Conservation (phyloP, 2,113 vertebrate species). For the Poecilia latipinna region DNA sequence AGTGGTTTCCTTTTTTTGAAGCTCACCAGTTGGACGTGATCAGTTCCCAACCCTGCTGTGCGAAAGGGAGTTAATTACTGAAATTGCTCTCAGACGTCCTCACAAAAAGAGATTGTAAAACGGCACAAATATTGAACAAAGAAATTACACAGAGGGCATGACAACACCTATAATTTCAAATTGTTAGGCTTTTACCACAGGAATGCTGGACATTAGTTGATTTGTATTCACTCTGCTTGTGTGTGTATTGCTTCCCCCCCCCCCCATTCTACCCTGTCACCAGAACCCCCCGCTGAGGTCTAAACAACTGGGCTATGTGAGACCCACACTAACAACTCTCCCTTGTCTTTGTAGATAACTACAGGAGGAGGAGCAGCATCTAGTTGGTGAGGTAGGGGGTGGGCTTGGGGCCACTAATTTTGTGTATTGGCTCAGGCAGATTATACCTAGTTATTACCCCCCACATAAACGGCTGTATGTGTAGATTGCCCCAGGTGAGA, state of each 20-base stretch:
- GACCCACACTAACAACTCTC: conserved; percentile 73
- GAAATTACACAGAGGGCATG: neutral
- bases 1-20: conserved; percentile 54
- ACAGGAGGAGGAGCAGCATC: conserved; percentile 64
- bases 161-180: neutral
- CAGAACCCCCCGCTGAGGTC: conserved; percentile 58
- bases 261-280: conserved; percentile 6
- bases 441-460: conserved; percentile 51
- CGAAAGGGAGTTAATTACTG: conserved; percentile 43
- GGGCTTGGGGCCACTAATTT: conserved; percentile 40
- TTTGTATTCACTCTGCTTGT: conserved; percentile 33
- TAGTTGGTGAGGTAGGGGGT: conserved; percentile 52
- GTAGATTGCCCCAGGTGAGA: conserved; percentile 66
- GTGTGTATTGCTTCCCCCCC: conserved; percentile 11
- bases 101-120: conserved; percentile 1
- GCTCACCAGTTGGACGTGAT: conserved; percentile 54
- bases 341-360: conserved; percentile 74
- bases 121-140: neutral
- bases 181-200: neutral
- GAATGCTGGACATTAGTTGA: neutral
- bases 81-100: conserved; percentile 2
- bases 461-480: conserved; percentile 54
- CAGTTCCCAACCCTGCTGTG: conserved; percentile 67
- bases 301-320: conserved; percentile 73
- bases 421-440: conserved; percentile 68